Evolutionary conservation across 2,888 invertebrate species (phyloP).

Genomic region (Hedya salicella): DNA sequence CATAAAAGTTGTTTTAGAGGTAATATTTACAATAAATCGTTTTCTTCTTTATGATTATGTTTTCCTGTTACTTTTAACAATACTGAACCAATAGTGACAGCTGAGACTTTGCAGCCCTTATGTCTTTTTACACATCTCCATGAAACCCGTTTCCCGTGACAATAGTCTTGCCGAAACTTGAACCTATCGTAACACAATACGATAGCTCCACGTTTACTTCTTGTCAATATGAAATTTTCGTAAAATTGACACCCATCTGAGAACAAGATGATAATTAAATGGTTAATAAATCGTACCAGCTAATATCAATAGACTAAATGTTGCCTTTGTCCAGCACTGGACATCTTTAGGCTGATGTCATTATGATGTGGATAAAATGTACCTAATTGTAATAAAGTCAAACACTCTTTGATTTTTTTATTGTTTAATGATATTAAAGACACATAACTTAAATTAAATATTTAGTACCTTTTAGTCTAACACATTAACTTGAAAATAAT

Average conservation of each 20-base stretch:
- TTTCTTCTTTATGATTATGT: constrained; percentile 45
- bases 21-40: constrained; percentile 30
- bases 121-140: constrained; percentile 50
- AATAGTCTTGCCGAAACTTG: constrained; percentile 50
- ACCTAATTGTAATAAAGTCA: not conserved
- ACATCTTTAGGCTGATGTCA: no score
- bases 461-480: constrained; percentile 13
- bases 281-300: constrained; percentile 15
- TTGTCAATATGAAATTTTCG: constrained; percentile 47
- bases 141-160: constrained; percentile 47
- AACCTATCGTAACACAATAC: constrained; percentile 45
- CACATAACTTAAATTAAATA: constrained; percentile 22
- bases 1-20: not conserved
- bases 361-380: no score
- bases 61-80: constrained; percentile 39
- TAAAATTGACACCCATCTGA: constrained; percentile 36
- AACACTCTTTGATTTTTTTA: not conserved
- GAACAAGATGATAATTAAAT: constrained; percentile 8
- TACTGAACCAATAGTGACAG: constrained; percentile 44
- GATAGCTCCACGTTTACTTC: constrained; percentile 48
- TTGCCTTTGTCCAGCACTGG: no score
- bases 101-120: constrained; percentile 49
- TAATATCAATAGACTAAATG: not conserved
- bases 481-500: constrained; percentile 13
- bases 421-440: constrained; percentile 25